Conservation (phyloP, 1,140 invertebrate genomes). For the Tyrophagus putrescentiae region DNA sequence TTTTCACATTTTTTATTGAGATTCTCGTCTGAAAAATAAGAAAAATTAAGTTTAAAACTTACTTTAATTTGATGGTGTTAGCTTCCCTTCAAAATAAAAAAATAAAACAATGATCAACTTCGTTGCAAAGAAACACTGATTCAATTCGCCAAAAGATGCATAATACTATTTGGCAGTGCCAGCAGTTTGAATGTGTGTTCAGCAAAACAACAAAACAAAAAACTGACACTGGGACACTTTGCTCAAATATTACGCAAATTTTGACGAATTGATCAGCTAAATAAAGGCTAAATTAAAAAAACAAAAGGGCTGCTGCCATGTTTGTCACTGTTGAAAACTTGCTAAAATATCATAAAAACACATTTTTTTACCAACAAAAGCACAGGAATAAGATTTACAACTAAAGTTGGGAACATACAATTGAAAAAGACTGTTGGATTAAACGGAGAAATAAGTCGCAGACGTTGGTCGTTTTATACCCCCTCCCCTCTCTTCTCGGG, state of each 20-base stretch:
- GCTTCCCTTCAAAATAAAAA: neutral
- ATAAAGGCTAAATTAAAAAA: too few relatives aligned
- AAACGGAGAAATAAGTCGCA: too few relatives aligned
- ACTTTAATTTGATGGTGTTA: neutral
- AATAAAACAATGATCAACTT: neutral
- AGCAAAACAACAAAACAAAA: neutral
- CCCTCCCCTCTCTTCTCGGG: too few relatives aligned
- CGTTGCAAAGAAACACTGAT: neutral
- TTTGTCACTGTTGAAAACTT: too few relatives aligned
- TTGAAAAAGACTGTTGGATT: too few relatives aligned
- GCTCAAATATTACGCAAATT: constrained; percentile 16
- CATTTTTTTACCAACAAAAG: too few relatives aligned
- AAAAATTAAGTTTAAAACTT: neutral
- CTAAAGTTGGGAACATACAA: too few relatives aligned
- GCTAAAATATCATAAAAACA: too few relatives aligned
- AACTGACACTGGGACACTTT: neutral
- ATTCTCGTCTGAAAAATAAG: neutral
- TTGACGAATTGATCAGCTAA: constrained; percentile 13
- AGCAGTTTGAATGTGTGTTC: neutral
- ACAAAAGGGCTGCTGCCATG: too few relatives aligned
- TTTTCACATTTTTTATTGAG: neutral
- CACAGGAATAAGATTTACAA: too few relatives aligned
- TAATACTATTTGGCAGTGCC: constrained; percentile 2
- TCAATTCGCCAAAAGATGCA: constrained; percentile 16
- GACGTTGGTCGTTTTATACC: too few relatives aligned